Evolutionary conservation across 53 echinoderm and acorn worm genomes (phyloP).

Genomic region (Glandiceps talaboti): DNA sequence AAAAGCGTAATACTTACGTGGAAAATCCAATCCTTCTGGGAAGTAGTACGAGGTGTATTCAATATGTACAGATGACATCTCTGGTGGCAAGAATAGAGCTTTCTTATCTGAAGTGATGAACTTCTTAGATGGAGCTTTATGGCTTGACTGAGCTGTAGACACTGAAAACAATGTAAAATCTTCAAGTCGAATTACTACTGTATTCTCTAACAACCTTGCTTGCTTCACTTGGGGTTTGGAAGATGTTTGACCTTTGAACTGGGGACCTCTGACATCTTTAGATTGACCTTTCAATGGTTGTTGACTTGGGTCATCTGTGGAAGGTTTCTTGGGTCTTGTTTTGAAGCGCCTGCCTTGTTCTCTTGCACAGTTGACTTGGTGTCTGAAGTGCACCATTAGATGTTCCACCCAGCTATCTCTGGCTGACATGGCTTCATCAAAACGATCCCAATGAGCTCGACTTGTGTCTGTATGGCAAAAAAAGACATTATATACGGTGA

Average conservation of each 20-base stretch:
- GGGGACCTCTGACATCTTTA: conserved; percentile 15
- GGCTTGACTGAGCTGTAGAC: conserved; percentile 20
- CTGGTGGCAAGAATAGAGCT: conserved; percentile 72
- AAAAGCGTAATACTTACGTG: conserved; percentile 74
- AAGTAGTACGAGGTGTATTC: conserved; percentile 97
- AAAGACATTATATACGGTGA: no score
- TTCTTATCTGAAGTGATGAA: conserved; percentile 82
- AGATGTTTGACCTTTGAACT: not conserved
- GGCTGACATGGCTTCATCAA: conserved; percentile 69
- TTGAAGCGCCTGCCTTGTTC: conserved; percentile 1
- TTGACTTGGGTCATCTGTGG: conserved; percentile 11
- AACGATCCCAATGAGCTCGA: conserved; percentile 82
- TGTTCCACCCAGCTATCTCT: conserved; percentile 86
- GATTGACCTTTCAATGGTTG: conserved; percentile 33
- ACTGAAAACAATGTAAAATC: conserved; percentile 49
- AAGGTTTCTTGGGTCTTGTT: not conserved
- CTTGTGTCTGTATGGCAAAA: conserved; percentile 45
- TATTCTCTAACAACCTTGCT: conserved; percentile 69
- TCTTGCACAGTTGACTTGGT: conserved; percentile 61
- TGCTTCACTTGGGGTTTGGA: not conserved
- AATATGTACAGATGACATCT: conserved; percentile 86
- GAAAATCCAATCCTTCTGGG: conserved; percentile 89
- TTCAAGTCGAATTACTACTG: conserved; percentile 52
- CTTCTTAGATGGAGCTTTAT: not conserved
- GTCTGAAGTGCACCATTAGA: conserved; percentile 82